These are phyloP conservation scores for Aphrophora alni DNA, from an alignment of 2,888 invertebrate species.

Conservation along the genomic window DNA sequence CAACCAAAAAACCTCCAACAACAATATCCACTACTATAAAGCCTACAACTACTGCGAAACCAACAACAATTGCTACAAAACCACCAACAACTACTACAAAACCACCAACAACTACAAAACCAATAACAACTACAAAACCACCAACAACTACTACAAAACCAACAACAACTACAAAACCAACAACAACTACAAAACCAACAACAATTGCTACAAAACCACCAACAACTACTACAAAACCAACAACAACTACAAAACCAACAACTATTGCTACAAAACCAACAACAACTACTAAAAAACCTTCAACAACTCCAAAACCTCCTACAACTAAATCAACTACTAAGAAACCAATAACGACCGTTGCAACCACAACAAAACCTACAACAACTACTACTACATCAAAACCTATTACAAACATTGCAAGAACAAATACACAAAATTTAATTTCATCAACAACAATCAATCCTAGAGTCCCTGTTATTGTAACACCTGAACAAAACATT, in stretches of 20 bases:
- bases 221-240: not conserved
- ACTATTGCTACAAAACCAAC: not conserved
- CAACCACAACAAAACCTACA: conserved; percentile 27
- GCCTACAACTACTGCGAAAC: not conserved
- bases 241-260: not conserved
- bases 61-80: not conserved
- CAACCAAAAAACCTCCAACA: not conserved
- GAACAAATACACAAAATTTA: not conserved
- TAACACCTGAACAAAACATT: too few relatives aligned
- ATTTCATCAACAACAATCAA: not conserved
- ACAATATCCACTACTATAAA: not conserved
- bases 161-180: not conserved
- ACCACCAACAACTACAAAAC: not conserved
- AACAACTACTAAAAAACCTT: not conserved
- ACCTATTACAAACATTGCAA: not conserved
- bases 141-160: not conserved
- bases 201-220: not conserved
- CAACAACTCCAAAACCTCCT: conserved; percentile 2
- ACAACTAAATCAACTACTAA: not conserved
- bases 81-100: not conserved
- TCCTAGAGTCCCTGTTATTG: too few relatives aligned
- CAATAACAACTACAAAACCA: not conserved
- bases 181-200: not conserved
- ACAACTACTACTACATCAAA: conserved; percentile 21
- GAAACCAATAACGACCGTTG: not conserved